Percentiles rank a stretch among this genome's conserved stretches.
These are phyloP conservation scores for Sylvia borin DNA, from an alignment of 2,797 vertebrate species.

Conservation along the genomic window DNA sequence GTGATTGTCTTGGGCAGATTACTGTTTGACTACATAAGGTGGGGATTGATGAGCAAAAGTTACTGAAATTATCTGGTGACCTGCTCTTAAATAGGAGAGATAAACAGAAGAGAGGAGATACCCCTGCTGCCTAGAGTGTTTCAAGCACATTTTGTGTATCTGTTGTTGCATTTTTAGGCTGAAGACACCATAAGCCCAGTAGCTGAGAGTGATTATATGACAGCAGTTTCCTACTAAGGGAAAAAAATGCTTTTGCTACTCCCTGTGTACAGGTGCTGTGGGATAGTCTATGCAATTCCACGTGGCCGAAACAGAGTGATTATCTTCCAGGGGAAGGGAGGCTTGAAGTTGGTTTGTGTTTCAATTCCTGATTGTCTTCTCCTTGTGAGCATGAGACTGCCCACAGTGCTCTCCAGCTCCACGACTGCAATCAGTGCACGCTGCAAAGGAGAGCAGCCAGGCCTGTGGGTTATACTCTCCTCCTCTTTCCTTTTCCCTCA, in stretches of 20 bases:
- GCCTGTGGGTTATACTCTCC: neutral
- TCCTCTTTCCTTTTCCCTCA: neutral
- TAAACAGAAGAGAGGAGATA: neutral
- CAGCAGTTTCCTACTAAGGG: neutral
- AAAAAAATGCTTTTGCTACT: neutral
- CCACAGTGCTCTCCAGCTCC: neutral
- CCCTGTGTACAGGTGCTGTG: neutral
- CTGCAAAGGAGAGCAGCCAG: neutral
- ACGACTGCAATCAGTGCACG: accelerated
- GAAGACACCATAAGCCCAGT: neutral
- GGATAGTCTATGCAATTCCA: neutral
- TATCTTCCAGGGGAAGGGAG: neutral
- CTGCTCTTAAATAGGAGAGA: neutral
- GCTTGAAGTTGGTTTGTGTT: neutral
- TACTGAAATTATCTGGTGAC: neutral
- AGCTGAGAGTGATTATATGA: neutral
- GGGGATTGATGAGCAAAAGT: neutral
- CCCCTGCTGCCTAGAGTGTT: neutral
- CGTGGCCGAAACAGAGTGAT: neutral
- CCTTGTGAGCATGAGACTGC: neutral
- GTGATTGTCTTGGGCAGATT: neutral
- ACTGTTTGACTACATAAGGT: neutral
- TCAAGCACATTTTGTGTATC: neutral
- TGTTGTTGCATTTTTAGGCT: neutral
- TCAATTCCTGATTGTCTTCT: neutral